Percentiles rank a stretch among this genome's conserved stretches.
Evolutionary conservation across 2,888 invertebrate species (phyloP).

Genomic region (Leptinotarsa tumamoca): DNA sequence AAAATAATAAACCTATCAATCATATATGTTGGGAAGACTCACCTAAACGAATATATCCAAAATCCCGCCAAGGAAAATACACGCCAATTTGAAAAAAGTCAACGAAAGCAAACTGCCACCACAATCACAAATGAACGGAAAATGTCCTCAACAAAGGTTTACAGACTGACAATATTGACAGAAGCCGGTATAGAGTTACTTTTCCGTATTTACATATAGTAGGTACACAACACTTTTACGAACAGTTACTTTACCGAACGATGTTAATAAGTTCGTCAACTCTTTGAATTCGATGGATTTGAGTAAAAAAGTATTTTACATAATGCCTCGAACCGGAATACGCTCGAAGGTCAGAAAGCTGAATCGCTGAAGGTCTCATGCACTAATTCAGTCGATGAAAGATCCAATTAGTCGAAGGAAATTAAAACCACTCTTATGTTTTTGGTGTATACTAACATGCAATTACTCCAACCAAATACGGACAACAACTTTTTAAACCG

Average conservation of each 20-base stretch:
- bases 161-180: conserved; percentile 54
- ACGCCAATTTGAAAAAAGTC: conserved; percentile 2
- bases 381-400: conserved; percentile 46
- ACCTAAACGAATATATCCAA: conserved; percentile 30
- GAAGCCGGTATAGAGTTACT: conserved; percentile 52
- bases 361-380: conserved; percentile 40
- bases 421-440: conserved; percentile 45
- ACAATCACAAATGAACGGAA: conserved; percentile 30
- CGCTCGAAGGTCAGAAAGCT: conserved; percentile 49
- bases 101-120: conserved; percentile 33
- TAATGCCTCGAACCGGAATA: conserved; percentile 50
- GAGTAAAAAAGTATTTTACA: conserved; percentile 20
- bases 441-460: conserved; percentile 36
- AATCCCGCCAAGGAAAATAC: conserved; percentile 10
- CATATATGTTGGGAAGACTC: not conserved
- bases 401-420: conserved; percentile 47
- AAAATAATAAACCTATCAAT: not conserved
- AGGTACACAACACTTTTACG: conserved; percentile 45
- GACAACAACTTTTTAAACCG: conserved; percentile 43
- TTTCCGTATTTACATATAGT: conserved; percentile 54
- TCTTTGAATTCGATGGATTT: not conserved
- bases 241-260: conserved; percentile 9
- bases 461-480: conserved; percentile 47
- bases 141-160: conserved; percentile 34
- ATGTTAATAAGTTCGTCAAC: conserved; percentile 4